These are phyloP conservation scores for Pseudococcus longispinus DNA, from an alignment of 2,888 invertebrate species.

Conservation along the genomic window DNA sequence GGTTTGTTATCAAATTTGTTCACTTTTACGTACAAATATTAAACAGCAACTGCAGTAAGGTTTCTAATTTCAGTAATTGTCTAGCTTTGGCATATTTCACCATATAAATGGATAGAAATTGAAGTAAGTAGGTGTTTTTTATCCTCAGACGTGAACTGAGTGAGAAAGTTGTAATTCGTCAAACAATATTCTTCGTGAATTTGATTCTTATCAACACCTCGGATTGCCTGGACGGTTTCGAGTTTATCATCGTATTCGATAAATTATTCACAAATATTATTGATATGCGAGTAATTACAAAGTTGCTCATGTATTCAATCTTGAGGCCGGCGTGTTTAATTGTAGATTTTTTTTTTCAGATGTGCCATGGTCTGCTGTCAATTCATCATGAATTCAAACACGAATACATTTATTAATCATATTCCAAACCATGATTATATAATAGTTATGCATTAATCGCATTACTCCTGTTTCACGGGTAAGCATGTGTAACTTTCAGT, in stretches of 20 bases:
- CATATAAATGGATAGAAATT: too few species aligned
- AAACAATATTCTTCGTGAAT: too few species aligned
- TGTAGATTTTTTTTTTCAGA: neutral
- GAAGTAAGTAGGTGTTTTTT: too few species aligned
- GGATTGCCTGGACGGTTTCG: neutral
- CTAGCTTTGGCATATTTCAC: too few species aligned
- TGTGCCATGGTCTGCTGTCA: neutral
- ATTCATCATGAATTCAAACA: neutral
- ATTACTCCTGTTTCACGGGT: constrained; percentile 24
- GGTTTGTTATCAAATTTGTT: too few species aligned
- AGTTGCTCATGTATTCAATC: neutral
- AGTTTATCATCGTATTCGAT: neutral
- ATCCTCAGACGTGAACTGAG: too few species aligned
- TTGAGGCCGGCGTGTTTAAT: neutral
- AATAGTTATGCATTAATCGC: neutral
- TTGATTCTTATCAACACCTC: neutral
- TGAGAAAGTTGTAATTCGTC: too few species aligned
- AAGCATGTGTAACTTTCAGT: constrained; percentile 7
- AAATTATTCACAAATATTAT: neutral
- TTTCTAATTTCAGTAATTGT: too few species aligned
- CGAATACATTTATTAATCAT: neutral
- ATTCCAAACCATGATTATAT: neutral
- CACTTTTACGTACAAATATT: too few species aligned
- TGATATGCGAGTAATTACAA: neutral
- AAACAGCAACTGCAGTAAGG: too few species aligned